Evolutionary conservation across 2,888 invertebrate genomes (phyloP), one percentile per base, ranked within the genome.

Genomic region (Harpalus rufipes): DNA sequence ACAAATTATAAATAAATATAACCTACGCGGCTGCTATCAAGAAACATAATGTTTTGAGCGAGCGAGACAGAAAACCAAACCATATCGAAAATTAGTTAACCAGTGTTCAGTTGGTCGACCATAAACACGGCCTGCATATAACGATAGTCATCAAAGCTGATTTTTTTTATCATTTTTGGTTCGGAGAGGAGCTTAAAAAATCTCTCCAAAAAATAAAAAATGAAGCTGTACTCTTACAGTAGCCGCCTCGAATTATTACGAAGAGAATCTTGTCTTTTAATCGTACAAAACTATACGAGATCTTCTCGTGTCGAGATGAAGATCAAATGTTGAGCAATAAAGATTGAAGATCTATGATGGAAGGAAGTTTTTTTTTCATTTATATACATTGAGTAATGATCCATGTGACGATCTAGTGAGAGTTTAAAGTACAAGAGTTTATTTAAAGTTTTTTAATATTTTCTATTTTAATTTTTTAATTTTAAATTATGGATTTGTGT

Each of bases 61-160:
- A 59, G 59, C 0, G 59, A 63, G 63, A 63, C 1, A 63, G 63
- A 63, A 63, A 1, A 10, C 63, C 12, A 63, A 3, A 0, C 21
- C 63, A 21, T 63, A n/a, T 61, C n/a, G 68, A 78, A 84, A 84
- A 84, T 84, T 84, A 84, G 78, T 63, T 18, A 78, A 51, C 16
- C 63, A 84, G n/a, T 78, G 8, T 65, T 32, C 25, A 61, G 14
- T 18, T 84, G 84, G 78, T n/a, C 78, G 21, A 65, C 84, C 65
- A 63, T 78, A 84, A 84, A 84, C 84, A 65, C 78, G 41, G 84
- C 84, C 84, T 84, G 78, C 78, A 84, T 84, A 84, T 78, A 84
- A 78, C 84, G 84, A 84, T 84, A 84, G 84, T 84, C 78, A 84
- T 84, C 84, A 84, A 74, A 81, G 81, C 58, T 61, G 61, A 84